These are phyloP conservation scores for Pemphredon lugubris DNA, from an alignment of 2,888 invertebrate genomes.

Conservation along the genomic window DNA sequence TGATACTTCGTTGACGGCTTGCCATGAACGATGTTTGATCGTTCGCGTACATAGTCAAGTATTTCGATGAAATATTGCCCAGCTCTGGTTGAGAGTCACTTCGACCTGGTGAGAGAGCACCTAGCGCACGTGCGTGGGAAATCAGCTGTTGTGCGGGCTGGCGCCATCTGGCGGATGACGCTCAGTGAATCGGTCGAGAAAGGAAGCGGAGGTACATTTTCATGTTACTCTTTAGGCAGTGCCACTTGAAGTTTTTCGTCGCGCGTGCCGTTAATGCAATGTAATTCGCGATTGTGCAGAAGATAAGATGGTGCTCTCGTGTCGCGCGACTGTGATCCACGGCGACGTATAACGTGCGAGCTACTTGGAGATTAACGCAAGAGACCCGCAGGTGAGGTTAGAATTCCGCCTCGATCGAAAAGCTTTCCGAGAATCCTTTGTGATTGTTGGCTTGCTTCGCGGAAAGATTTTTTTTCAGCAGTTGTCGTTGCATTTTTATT, in stretches of 20 bases:
- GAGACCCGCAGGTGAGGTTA: conserved; percentile 62
- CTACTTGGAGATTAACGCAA: conserved; percentile 22
- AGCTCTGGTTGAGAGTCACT: no score
- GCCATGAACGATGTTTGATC: no score
- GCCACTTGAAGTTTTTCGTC: background rate
- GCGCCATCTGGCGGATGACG: conserved; percentile 52
- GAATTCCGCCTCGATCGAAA: conserved; percentile 27
- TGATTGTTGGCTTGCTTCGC: conserved; percentile 3
- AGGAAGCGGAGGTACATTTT: conserved; percentile 33
- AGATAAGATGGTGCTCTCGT: conserved; percentile 29
- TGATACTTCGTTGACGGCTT: no score
- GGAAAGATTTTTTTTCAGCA: background rate
- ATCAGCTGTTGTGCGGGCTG: conserved; percentile 60
- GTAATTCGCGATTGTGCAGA: conserved; percentile 26
- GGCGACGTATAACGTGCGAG: conserved; percentile 10
- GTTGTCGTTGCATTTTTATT: no score
- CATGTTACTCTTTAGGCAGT: conserved; percentile 23
- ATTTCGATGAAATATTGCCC: no score
- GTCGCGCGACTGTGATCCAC: background rate
- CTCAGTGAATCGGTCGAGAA: conserved; percentile 25
- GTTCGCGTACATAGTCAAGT: no score
- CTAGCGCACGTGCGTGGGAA: conserved; percentile 57
- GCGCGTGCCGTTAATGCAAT: conserved; percentile 22
- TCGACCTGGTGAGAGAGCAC: conserved; percentile 11
- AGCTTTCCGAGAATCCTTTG: conserved; percentile 12